Percentiles rank a stretch among this genome's conserved stretches.
These are phyloP conservation scores for Alca torda DNA, from an alignment of 2,797 vertebrate species.

Conservation along the genomic window DNA sequence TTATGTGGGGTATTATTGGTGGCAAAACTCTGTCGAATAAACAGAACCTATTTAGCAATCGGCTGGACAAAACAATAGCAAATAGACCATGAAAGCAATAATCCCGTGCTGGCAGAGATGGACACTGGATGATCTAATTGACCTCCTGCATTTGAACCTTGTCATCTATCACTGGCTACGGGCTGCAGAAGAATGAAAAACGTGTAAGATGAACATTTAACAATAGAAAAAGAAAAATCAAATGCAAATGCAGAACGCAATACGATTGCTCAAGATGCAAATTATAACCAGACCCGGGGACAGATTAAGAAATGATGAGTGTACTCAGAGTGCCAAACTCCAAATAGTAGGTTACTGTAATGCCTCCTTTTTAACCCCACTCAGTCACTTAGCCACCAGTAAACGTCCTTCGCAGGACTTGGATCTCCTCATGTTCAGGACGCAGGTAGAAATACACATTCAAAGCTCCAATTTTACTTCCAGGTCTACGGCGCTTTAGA, in stretches of 20 bases:
- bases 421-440: not conserved
- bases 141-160: constrained; percentile 14
- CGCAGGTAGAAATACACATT: not conserved
- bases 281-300: constrained; percentile 36
- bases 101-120: constrained; percentile 5
- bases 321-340: constrained; percentile 12
- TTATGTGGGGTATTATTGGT: not conserved
- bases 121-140: constrained; percentile 22
- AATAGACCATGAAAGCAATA: constrained; percentile 26
- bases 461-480: not conserved
- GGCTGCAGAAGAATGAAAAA: constrained; percentile 41
- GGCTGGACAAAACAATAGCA: constrained; percentile 26
- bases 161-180: constrained; percentile 11
- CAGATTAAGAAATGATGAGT: constrained; percentile 43
- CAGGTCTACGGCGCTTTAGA: not conserved
- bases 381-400: not conserved
- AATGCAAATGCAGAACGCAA: not conserved
- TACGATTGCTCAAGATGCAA: constrained; percentile 37
- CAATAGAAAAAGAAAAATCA: constrained; percentile 53
- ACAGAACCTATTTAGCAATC: constrained; percentile 1
- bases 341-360: constrained; percentile 52
- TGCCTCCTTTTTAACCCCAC: constrained; percentile 42
- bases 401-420: not conserved
- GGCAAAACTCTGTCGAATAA: not conserved
- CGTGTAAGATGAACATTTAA: constrained; percentile 44